A percentile compares a stretch with the other conserved stretches of the same genome.
Conservation (phyloP, 2,797 vertebrate genomes). For the Sphaeramia orbicularis region DNA sequence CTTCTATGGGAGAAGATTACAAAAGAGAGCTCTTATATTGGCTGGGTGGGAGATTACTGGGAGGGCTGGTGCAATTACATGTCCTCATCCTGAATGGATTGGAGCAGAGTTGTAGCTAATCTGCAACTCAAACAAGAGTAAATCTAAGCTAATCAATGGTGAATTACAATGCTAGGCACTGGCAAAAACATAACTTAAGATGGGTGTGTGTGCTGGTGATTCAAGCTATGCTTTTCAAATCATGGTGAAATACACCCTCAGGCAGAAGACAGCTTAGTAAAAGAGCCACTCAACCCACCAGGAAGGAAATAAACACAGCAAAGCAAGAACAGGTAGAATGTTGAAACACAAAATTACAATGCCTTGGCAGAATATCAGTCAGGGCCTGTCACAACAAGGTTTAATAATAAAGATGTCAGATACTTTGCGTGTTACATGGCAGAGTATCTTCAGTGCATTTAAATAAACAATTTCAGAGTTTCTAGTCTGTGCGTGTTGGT, state of each 20-base stretch:
- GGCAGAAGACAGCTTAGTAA: slow-evolving; percentile 66
- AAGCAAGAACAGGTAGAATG: slow-evolving; percentile 49
- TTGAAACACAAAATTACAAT: slow-evolving; percentile 46
- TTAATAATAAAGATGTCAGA: slow-evolving; percentile 32
- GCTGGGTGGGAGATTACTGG: slow-evolving; percentile 74
- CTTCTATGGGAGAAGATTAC: slow-evolving; percentile 73
- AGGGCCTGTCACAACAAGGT: slow-evolving; percentile 44
- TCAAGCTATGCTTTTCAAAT: slow-evolving; percentile 71
- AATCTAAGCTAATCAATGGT: slow-evolving; percentile 77
- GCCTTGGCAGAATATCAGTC: slow-evolving; percentile 34
- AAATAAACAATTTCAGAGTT: slow-evolving; percentile 26
- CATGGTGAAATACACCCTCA: slow-evolving; percentile 60
- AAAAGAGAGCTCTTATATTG: slow-evolving; percentile 76
- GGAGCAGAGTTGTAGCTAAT: slow-evolving; percentile 74
- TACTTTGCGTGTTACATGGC: neutral
- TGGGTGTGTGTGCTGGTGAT: slow-evolving; percentile 64
- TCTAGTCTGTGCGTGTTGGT: slow-evolving; percentile 5
- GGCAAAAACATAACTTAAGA: slow-evolving; percentile 69
- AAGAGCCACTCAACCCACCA: slow-evolving; percentile 62
- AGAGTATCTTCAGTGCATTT: slow-evolving; percentile 1
- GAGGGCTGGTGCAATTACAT: slow-evolving; percentile 76
- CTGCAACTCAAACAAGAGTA: slow-evolving; percentile 83
- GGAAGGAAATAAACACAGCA: slow-evolving; percentile 55
- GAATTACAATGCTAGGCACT: slow-evolving; percentile 77
- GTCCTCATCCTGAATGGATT: slow-evolving; percentile 73